Evolutionary conservation across 2,113 vertebrate species (phyloP), one percentile per base, ranked within the genome.

Genomic region (Pelmatolapia mariae): DNA sequence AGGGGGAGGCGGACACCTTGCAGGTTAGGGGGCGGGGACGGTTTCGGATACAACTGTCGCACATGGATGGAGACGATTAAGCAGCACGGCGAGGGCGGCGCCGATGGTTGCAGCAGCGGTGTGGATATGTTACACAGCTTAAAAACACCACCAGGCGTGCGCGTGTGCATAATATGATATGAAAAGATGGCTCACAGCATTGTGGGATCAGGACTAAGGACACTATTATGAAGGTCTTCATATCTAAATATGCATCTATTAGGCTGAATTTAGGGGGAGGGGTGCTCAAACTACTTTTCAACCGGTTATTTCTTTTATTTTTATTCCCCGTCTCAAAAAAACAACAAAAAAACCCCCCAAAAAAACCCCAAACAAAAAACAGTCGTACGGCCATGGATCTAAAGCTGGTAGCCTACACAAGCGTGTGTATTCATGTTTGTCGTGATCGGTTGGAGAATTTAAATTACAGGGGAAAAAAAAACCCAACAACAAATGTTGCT

Each of bases 41-140:
- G 24, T 47, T 88, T 84, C 43, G 73, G 90, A 91, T 87, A 89
- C 88, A 26, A 86, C 84, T 81, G 80, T 82, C 8, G 82, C 38
- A 22, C 89, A 87, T 89, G 71, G 71, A 87, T 85, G 89, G 80
- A 90, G 86, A 94, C 86, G 53, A 83, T 89, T 83, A 89, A 93
- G 89, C 91, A 90, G 93, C 91, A 93, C 90, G 88, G 93, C 89
- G 63, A 92, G 87, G 91, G 84, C 50, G 86, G 82, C 66, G 86
- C 86, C 83, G 43, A 84, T 93, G 91, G 90, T 76, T 93, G 92
- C 92, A 93, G 94, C 90, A 87, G 91, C 86, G 90, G 90, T 91
- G 94, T 87, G 86, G 94, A 95, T 95, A 94, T 94, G 93, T 93
- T 90, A 95, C 95, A 94, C 87, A 92, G 92, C 89, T 81, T 71